Evolutionary conservation across 2,113 vertebrate species (phyloP), one percentile per base, ranked within the genome.

Genomic region (Chrysochloris asiatica): DNA sequence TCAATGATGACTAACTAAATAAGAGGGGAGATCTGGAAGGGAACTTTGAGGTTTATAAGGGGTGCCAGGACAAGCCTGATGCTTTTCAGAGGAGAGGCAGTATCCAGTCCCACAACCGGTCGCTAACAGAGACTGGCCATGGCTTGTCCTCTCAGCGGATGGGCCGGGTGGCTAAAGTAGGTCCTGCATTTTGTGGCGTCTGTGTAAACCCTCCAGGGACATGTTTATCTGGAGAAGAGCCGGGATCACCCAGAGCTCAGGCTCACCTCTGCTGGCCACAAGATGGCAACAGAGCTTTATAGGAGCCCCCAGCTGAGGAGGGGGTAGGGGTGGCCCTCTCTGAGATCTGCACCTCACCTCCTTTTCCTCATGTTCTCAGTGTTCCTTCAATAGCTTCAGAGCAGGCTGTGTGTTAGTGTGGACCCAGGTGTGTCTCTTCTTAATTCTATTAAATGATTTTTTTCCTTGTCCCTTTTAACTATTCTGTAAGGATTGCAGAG

Each of bases 241-340:
- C 43, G 2, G 41, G 77, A 54, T 19, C 21, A 65, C 50, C 1
- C 5, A 22, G 83, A 21, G 17, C 63, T 4, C 41, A 2, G 59
- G 41, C 43, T 83, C 69, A 19, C 47, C 17, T 75, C 75, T 16
- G 43, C 54, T 41, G 79, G 96, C 97, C 97, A 98, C 97, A 97
- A 98, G 98, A 95, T 97, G 97, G 97, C 97, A 97, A 98, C 96
- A 97, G 96, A 86, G 96, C 77, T 95, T 97, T 95, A 85, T 63
- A 38, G 0, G 48, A 93, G 50, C 63, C 73, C 26, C 11, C 26
- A 47, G 45, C 48, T n/a, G 75, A 30, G 59, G 30, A 2, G 17
- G 48, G 67, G 71, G 33, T 0, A 3, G 45, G 88, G 21, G 59
- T 69, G 41, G 89, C 67, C 38, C 17, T 63, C 65, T 56, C 47